Conservation (phyloP, 2,797 vertebrate species). For the Pangasius mekongensis region DNA sequence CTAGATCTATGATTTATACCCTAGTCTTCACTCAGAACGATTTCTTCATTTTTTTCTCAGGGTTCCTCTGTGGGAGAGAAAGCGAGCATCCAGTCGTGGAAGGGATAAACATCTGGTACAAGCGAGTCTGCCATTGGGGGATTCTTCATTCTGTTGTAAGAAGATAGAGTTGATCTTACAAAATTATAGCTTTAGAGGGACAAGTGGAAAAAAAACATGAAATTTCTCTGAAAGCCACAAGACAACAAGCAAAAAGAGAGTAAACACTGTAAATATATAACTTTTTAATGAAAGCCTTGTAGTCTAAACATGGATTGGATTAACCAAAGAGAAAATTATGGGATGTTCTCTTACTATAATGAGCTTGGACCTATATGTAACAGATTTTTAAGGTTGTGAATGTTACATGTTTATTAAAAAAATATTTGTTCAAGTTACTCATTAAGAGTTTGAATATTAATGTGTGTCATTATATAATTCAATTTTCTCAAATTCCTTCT, state of each 20-base stretch:
- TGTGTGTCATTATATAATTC: background rate
- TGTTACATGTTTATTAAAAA: conserved; percentile 2
- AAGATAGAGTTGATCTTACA: conserved; percentile 50
- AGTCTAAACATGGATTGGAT: conserved; percentile 16
- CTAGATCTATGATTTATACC: conserved; percentile 36
- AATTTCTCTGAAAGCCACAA: conserved; percentile 52
- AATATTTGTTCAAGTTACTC: background rate
- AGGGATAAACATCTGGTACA: conserved; percentile 53
- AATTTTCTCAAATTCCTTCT: background rate
- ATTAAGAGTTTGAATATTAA: background rate
- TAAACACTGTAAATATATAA: conserved; percentile 55
- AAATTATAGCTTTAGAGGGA: conserved; percentile 59
- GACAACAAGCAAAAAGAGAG: conserved; percentile 47
- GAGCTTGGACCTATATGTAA: background rate
- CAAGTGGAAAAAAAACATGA: conserved; percentile 44
- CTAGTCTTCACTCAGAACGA: conserved; percentile 35
- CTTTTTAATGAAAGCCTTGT: conserved; percentile 52
- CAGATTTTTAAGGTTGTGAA: background rate
- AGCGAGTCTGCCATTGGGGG: conserved; percentile 44
- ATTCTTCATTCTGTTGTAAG: conserved; percentile 53
- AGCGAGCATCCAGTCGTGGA: conserved; percentile 41
- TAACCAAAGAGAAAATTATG: conserved; percentile 15
- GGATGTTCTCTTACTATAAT: background rate
- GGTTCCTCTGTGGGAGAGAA: conserved; percentile 56
- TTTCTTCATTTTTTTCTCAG: conserved; percentile 47